Evolutionary conservation across 2,797 vertebrate genomes (phyloP), one percentile per base, ranked within the genome.

Genomic region (Allobates femoralis): DNA sequence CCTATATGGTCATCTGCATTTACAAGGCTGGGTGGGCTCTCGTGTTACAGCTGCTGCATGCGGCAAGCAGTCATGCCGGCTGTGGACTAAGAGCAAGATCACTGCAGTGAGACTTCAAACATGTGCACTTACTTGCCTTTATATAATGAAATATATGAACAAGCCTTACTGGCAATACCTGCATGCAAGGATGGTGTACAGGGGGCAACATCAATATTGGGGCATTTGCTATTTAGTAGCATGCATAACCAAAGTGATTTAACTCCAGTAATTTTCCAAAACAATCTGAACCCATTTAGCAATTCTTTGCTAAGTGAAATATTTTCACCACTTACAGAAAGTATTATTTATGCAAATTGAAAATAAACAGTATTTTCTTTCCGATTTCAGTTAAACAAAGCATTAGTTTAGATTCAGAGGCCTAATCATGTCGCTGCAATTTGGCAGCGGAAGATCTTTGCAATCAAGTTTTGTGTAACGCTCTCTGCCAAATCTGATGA

Each of bases 391-490:
- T 71, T 41, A 21, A 66, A 19, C 30, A 34, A 30, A 67, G 34
- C 30, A 18, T 37, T 69, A 6, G 34, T 69, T 21, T 41, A 41
- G 18, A 71, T 71, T 23, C 21, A 67, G 21, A 69, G 37, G 32
- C 34, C 66, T 37, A 37, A 69, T 69, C 66, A 21, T 71, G 19
- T 41, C 19, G 0, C 66, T 19, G 21, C 66, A 37, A 23, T 41
- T 23, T 37, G 34, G 32, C 34, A 37, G 11, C 37, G 11, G 16
- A 71, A 71, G 16, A 23, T 71, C 67, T 37, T 41, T 71, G 67
- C 67, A 71, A 71, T 71, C 67, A 71, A 37, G 32, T 41, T 71
- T 19, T 71, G 67, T 71, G n/a, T 37, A 71, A 71, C 3, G 21
- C 8, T 41, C 12, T 41, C 10, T 41, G 32, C 67, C 67, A 41